These are phyloP conservation scores for Cromileptes altivelis DNA, from an alignment of 2,113 vertebrate genomes.

Conservation along the genomic window DNA sequence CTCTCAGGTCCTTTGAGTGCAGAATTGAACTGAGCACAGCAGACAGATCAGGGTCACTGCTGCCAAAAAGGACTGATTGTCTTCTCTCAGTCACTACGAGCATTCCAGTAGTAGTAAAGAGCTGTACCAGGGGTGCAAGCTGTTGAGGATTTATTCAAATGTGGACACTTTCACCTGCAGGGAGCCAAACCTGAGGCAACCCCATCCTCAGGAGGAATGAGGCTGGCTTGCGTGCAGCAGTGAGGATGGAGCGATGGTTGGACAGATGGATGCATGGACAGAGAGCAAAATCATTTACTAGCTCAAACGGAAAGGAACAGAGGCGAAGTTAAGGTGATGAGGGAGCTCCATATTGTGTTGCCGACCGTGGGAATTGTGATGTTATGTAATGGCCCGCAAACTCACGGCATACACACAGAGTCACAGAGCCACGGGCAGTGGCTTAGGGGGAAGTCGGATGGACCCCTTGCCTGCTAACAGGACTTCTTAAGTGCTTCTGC, in stretches of 20 bases:
- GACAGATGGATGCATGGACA: constrained; percentile 17
- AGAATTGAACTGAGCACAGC: constrained; percentile 4
- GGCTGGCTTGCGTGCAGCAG: constrained; percentile 5
- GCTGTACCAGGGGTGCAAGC: neutral
- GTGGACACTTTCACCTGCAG: neutral
- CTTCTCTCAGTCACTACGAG: constrained; percentile 5
- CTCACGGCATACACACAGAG: constrained; percentile 27
- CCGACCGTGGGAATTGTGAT: constrained; percentile 40
- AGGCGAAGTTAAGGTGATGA: constrained; percentile 19
- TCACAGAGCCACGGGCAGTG: constrained; percentile 29
- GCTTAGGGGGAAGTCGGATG: constrained; percentile 36
- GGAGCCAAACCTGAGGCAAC: neutral
- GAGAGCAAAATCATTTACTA: neutral
- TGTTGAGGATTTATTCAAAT: neutral
- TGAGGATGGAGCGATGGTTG: neutral
- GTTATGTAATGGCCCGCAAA: constrained; percentile 54
- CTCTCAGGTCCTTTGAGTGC: constrained; percentile 14
- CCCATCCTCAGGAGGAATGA: neutral
- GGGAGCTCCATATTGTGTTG: constrained; percentile 40
- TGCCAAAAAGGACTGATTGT: constrained; percentile 27
- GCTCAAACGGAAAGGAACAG: neutral
- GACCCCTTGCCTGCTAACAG: constrained; percentile 36
- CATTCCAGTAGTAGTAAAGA: neutral
- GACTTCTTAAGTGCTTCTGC: constrained; percentile 71
- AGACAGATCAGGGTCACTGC: constrained; percentile 50